Base-by-base conservation (phyloP, 1,140 invertebrate species). In the Amphibalanus amphitrite region DNA sequence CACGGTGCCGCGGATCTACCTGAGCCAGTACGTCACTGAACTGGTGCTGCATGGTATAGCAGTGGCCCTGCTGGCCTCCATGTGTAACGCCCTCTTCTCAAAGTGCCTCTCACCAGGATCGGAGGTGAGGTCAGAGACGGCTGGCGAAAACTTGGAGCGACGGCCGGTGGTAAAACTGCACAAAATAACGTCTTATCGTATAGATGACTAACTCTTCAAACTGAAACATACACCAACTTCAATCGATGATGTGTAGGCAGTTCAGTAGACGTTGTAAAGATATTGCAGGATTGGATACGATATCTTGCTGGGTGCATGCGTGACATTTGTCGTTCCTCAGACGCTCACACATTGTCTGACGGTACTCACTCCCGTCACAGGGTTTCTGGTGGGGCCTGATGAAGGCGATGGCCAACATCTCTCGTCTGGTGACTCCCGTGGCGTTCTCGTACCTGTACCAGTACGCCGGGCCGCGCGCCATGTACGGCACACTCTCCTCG, bases 371-470 rank as follows among this genome's bases (percentile, higher is more conserved):
- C 38, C 64, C 20, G 4, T 6, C 20, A 6, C 23, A 65, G 26
- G 64, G 64, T 26, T 65, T 65, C 64, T 65, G 64, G 64, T 65
- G 64, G 64, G 64, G 64, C 26, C 64, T 65, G 64, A 65, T 65
- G 64, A 65, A 65, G 26, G 64, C 64, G 64, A 23, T 65, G 64
- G 64, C 64, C 64, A 65, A 65, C 26, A 25, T 65, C 10, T 65
- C 64, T 8, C 64, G 64, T 6, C 64, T 65, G 64, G 64, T 23
- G 23, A 65, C 64, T 6, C 64, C 64, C 10, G 64, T 65, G 64
- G 64, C 64, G 64, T 65, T 65, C 64, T 23, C 64, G 10, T 65
- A 65, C 26, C 20, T 65, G 23, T 65, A 65, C 64, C 64, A 26
- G 23, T 65, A 65, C 64, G 26, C 23, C 64, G 64, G 64, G 3